phyloP scores from a whole-genome alignment of 2,888 invertebrate species.

The Cordilura impudica region DNA sequence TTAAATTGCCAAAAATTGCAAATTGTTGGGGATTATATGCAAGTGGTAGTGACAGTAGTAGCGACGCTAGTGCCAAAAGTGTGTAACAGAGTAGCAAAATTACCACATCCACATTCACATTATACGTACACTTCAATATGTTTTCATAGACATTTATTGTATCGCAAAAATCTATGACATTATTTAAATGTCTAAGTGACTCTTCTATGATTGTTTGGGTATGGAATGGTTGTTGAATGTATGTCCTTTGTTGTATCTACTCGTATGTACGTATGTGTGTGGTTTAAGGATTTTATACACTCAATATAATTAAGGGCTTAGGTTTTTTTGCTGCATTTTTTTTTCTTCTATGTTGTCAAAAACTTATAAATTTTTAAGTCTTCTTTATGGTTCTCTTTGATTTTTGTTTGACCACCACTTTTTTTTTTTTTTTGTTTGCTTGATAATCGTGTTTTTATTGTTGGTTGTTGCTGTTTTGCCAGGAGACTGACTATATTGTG shows the following conservation, averaged over 20 bases:
- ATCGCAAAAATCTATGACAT: neutral
- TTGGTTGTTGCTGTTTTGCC: constrained; percentile 10
- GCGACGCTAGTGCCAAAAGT: neutral
- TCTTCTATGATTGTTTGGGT: neutral
- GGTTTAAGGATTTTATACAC: constrained; percentile 74
- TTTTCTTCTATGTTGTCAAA: constrained; percentile 16
- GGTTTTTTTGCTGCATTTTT: constrained; percentile 63
- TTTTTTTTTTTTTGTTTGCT: neutral
- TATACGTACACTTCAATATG: too few relatives aligned
- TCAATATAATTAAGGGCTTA: constrained; percentile 75
- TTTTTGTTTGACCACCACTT: constrained; percentile 5
- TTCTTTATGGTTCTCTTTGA: constrained; percentile 1
- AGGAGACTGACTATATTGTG: constrained; percentile 66
- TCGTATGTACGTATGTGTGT: constrained; percentile 64
- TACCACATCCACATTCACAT: neutral
- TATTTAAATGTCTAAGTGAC: neutral
- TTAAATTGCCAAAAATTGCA: constrained; percentile 76
- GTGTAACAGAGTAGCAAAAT: neutral
- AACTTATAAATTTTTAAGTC: constrained; percentile 10
- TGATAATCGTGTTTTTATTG: constrained; percentile 15
- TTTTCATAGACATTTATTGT: constrained; percentile 22
- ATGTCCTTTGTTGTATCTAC: neutral
- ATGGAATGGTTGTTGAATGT: constrained; percentile 9
- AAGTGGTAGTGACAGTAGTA: constrained; percentile 65
- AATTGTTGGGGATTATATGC: constrained; percentile 70